Percentiles rank a stretch among this genome's conserved stretches.
Evolutionary conservation across 1,140 invertebrate species (phyloP).

Genomic region (Colletes gigas): DNA sequence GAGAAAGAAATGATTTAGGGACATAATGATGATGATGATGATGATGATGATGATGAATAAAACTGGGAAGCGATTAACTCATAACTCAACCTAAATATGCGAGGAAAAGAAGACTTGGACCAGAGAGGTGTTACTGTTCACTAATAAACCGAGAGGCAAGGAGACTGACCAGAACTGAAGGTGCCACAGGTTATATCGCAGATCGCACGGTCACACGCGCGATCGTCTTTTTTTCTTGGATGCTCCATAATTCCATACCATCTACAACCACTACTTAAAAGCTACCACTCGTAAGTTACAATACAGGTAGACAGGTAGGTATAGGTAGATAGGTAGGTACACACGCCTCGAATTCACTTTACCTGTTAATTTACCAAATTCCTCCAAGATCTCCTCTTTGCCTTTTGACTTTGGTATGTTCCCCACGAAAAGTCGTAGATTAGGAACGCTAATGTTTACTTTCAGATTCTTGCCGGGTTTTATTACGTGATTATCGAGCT

Average conservation of each 20-base stretch:
- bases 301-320: constrained; percentile 79
- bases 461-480: constrained; percentile 99
- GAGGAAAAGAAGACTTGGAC: constrained; percentile 81
- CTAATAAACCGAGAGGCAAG: constrained; percentile 83
- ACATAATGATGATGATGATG: too few species aligned
- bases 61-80: constrained; percentile 70
- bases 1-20: constrained; percentile 11
- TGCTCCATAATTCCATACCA: constrained; percentile 79
- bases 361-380: constrained; percentile 99
- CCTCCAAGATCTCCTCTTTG: constrained; percentile 99
- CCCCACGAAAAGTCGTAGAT: constrained; percentile 99
- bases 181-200: constrained; percentile 71
- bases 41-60: constrained; percentile 35
- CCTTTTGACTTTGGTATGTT: constrained; percentile 99
- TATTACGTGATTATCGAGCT: constrained; percentile 99
- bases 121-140: constrained; percentile 82
- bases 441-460: constrained; percentile 99
- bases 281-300: constrained; percentile 81
- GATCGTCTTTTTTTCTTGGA: constrained; percentile 64
- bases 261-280: constrained; percentile 81
- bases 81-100: constrained; percentile 80
- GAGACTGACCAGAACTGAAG: constrained; percentile 80
- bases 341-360: constrained; percentile 88
- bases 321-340: constrained; percentile 81
- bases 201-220: constrained; percentile 56